phyloP scores from a whole-genome alignment of 2,888 invertebrate genomes.

The Heliconius ethilla region DNA sequence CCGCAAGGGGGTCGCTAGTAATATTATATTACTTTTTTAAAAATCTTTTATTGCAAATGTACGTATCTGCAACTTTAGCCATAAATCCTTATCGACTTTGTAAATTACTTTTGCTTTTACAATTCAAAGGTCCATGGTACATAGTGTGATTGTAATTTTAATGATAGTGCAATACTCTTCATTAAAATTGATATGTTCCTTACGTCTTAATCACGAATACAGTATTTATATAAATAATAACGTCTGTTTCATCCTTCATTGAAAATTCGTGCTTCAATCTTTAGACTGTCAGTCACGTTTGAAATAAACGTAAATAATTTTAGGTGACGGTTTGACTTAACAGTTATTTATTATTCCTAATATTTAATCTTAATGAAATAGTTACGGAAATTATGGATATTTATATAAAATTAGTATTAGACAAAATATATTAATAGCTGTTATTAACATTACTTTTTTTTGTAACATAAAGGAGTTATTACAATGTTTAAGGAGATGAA shows the following conservation, averaged over 20 bases:
- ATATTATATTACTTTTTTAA: no score
- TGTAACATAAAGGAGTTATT: not conserved
- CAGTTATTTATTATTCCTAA: not conserved
- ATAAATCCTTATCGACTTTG: not conserved
- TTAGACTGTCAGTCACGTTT: constrained; percentile 44
- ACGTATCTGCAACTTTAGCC: not conserved
- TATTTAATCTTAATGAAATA: not conserved
- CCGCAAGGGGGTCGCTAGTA: no score
- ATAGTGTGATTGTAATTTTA: not conserved
- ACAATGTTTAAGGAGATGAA: not conserved
- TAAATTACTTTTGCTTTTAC: not conserved
- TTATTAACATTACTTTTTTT: no score
- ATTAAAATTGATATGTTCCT: constrained; percentile 28
- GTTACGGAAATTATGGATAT: not conserved
- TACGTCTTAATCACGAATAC: constrained; percentile 41
- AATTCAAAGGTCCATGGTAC: not conserved
- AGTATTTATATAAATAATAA: constrained; percentile 38
- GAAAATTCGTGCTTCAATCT: constrained; percentile 42
- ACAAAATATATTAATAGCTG: no score
- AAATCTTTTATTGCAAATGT: not conserved
- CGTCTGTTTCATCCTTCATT: constrained; percentile 41
- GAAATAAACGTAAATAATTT: constrained; percentile 39
- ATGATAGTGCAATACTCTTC: constrained; percentile 19
- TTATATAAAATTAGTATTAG: not conserved
- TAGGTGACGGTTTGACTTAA: constrained; percentile 30